Evolutionary conservation across 2,797 vertebrate species (phyloP), one percentile per base, ranked within the genome.

Genomic region (Perodicticus potto): DNA sequence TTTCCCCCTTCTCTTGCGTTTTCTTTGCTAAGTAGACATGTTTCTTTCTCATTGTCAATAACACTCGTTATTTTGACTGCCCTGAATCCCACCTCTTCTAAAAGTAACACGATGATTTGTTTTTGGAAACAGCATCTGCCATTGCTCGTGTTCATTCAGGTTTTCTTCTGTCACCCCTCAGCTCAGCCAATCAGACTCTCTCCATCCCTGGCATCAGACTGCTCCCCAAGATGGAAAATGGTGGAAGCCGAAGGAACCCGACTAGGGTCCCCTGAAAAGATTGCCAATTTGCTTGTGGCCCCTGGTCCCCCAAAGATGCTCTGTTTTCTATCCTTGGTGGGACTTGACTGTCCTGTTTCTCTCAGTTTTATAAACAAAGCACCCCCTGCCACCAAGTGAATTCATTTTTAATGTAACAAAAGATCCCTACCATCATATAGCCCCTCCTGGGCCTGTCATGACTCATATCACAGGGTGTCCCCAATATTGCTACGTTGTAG

Each of bases 381-480:
- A 34, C 8, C 93, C 43, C 74, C 7, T 1, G 6, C 7, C 32
- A 17, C 32, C 55, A n/a, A 40, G 89, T 22, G 82, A 74, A 61
- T 34, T 89, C 32, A 67, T 78, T 83, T 86, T 78, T 84, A 92
- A 84, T 34, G 49, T 82, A 67, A 89, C 32, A 83, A 69, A 78
- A 43, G 55, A 69, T 23, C 65, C 29, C 65, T 70, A 27, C 57
- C 49, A 70, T n/a, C 53, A 63, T 61, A 63, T 55, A 6, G 73
- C 19, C 1, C 1, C n/a, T n/a, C 70, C 29, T 40, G n/a, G 63
- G 91, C 45, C 25, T 80, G 19, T 87, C 59, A 16, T 63, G 34
- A 84, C 40, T 94, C 63, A 63, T 73, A 9, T 37, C 61, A 2
- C 43, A 32, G 1, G 1, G 59, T 65, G 74, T 61, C 25, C 57